phyloP scores from a whole-genome alignment of 2,888 invertebrate genomes.

The Desoria tigrina region DNA sequence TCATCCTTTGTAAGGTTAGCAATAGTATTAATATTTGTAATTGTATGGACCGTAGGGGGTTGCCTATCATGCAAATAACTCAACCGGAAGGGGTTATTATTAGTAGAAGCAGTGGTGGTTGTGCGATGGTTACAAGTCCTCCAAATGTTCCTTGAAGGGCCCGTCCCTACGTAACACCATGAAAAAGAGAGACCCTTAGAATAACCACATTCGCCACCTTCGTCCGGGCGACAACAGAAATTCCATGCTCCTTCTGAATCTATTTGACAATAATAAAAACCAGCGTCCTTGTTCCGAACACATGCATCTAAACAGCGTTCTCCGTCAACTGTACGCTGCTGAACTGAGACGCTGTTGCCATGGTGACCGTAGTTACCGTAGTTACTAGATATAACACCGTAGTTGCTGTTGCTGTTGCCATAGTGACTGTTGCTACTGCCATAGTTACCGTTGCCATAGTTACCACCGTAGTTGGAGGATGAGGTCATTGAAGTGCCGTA shows the following conservation, averaged over 20 bases:
- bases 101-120: too few relatives aligned
- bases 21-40: too few relatives aligned
- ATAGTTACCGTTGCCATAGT: background rate
- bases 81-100: too few relatives aligned
- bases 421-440: slow-evolving; percentile 21
- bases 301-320: slow-evolving; percentile 45
- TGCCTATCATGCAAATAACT: too few relatives aligned
- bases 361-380: slow-evolving; percentile 27
- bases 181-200: slow-evolving; percentile 79
- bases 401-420: slow-evolving; percentile 25
- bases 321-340: slow-evolving; percentile 43
- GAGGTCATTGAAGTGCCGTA: too few relatives aligned
- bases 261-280: slow-evolving; percentile 82
- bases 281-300: slow-evolving; percentile 71
- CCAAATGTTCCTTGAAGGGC: too few relatives aligned
- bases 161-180: slow-evolving; percentile 58
- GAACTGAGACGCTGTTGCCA: too few relatives aligned
- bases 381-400: background rate
- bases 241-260: slow-evolving; percentile 77
- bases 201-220: slow-evolving; percentile 71
- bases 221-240: slow-evolving; percentile 79
- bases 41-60: too few relatives aligned
- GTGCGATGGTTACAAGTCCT: too few relatives aligned
- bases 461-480: too few relatives aligned
- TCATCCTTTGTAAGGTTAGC: too few relatives aligned